Percentiles rank a stretch among this genome's conserved stretches.
Evolutionary conservation across 2,113 vertebrate genomes (phyloP).

Genomic region (Hippocampus abdominalis): DNA sequence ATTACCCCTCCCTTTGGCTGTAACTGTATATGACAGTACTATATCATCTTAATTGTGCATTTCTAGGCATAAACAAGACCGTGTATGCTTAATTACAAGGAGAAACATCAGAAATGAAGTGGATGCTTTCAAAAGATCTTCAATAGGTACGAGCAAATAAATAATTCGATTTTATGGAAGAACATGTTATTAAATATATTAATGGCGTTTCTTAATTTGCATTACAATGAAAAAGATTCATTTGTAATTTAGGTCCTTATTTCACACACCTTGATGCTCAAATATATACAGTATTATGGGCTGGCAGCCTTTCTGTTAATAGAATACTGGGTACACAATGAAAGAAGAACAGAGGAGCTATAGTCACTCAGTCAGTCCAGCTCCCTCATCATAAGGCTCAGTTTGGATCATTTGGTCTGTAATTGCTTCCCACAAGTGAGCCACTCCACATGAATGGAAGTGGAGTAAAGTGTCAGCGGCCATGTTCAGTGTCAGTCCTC

Average conservation of each 20-base stretch:
- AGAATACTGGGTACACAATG: slow-evolving; percentile 30
- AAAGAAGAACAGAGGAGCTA: slow-evolving; percentile 34
- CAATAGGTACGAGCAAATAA: background rate
- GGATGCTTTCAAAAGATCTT: background rate
- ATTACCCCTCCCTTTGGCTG: too few relatives aligned
- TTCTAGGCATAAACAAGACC: too few relatives aligned
- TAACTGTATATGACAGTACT: too few relatives aligned
- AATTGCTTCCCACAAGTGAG: slow-evolving; percentile 77
- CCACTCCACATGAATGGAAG: slow-evolving; percentile 78
- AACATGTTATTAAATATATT: background rate
- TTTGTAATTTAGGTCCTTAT: background rate
- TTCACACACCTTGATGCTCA: background rate
- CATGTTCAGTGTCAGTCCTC: slow-evolving; percentile 65
- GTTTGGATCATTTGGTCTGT: slow-evolving; percentile 73
- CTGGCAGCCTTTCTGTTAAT: slow-evolving; percentile 8
- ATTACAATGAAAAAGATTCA: background rate
- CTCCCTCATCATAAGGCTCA: slow-evolving; percentile 63
- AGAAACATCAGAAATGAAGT: too few relatives aligned
- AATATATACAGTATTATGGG: background rate
- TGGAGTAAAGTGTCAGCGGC: slow-evolving; percentile 68
- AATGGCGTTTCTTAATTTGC: background rate
- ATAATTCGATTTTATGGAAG: background rate
- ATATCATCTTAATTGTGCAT: too few relatives aligned
- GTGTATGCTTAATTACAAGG: too few relatives aligned
- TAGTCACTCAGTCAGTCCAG: slow-evolving; percentile 54